Percentiles rank a stretch among this genome's conserved stretches.
Evolutionary conservation across 1,140 invertebrate species (phyloP).

Genomic region (Episyrphus balteatus): DNA sequence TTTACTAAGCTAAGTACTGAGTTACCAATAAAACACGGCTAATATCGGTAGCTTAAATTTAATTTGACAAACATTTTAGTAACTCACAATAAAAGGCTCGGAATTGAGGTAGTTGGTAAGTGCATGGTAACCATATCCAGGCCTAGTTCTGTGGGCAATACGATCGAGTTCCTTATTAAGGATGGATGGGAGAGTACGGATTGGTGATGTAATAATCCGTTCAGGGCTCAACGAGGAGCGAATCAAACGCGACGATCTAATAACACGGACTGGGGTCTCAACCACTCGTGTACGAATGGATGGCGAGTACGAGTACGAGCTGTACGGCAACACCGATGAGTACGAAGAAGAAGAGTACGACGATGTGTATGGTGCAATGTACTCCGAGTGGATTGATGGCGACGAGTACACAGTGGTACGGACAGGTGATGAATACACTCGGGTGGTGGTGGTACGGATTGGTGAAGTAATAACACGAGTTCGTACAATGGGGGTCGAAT

Average conservation of each 20-base stretch:
- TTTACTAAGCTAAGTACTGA: too few relatives aligned
- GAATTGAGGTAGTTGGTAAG: constrained; percentile 66
- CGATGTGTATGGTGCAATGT: constrained; percentile 15
- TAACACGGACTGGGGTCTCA: not conserved
- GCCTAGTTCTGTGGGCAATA: constrained; percentile 52
- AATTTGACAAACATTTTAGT: not conserved
- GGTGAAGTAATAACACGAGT: constrained; percentile 39
- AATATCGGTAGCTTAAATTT: too few relatives aligned
- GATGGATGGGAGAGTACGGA: constrained; percentile 54
- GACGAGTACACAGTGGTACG: constrained; percentile 18
- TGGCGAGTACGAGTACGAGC: constrained; percentile 30
- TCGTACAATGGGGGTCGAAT: constrained; percentile 28
- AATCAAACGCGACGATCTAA: constrained; percentile 20
- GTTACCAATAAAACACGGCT: too few relatives aligned
- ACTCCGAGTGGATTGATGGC: constrained; percentile 4
- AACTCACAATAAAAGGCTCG: constrained; percentile 39
- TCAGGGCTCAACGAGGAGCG: constrained; percentile 39
- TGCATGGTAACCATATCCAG: constrained; percentile 52
- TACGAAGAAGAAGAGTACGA: constrained; percentile 34
- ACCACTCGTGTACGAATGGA: constrained; percentile 21
- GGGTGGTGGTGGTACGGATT: constrained; percentile 46
- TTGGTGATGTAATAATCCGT: constrained; percentile 42
- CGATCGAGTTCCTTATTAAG: constrained; percentile 59
- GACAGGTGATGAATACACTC: constrained; percentile 41
- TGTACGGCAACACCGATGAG: constrained; percentile 25